phyloP scores from a whole-genome alignment of 2,113 vertebrate genomes.

The Chloropsis hardwickii region DNA sequence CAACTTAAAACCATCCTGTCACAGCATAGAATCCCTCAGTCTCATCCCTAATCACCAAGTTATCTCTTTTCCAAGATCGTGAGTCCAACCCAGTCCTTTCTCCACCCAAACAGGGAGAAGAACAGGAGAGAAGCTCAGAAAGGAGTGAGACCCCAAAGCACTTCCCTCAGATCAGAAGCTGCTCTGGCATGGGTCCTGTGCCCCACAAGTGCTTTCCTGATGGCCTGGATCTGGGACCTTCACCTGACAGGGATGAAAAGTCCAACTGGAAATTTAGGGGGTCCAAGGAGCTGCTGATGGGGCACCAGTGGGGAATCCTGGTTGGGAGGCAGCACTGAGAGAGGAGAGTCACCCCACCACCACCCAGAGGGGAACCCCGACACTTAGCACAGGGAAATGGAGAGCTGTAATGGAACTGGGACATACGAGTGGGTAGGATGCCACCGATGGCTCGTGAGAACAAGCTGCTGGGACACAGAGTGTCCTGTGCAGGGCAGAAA shows the following conservation, averaged over 20 bases:
- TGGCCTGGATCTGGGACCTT: background rate
- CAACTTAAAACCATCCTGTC: background rate
- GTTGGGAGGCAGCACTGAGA: background rate
- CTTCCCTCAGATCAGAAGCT: background rate
- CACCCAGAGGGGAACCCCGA: background rate
- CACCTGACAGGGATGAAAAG: background rate
- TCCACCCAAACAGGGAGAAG: background rate
- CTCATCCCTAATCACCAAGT: background rate
- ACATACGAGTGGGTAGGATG: background rate
- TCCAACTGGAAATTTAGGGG: fast-evolving
- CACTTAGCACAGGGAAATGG: background rate
- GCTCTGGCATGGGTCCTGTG: background rate
- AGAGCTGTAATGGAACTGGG: background rate
- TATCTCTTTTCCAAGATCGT: background rate
- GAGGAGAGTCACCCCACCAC: background rate
- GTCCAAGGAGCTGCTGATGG: background rate
- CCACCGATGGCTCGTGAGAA: background rate
- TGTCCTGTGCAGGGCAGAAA: background rate
- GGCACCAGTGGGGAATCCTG: background rate
- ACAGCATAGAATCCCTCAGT: background rate
- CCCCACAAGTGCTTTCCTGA: background rate
- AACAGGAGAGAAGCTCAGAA: background rate
- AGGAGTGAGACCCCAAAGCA: fast-evolving
- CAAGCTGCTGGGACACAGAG: background rate
- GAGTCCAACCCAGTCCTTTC: background rate